Percentiles rank a stretch among this genome's conserved stretches.
These are phyloP conservation scores for Leptinotarsa haldemani DNA, from an alignment of 2,888 invertebrate genomes.

Conservation along the genomic window DNA sequence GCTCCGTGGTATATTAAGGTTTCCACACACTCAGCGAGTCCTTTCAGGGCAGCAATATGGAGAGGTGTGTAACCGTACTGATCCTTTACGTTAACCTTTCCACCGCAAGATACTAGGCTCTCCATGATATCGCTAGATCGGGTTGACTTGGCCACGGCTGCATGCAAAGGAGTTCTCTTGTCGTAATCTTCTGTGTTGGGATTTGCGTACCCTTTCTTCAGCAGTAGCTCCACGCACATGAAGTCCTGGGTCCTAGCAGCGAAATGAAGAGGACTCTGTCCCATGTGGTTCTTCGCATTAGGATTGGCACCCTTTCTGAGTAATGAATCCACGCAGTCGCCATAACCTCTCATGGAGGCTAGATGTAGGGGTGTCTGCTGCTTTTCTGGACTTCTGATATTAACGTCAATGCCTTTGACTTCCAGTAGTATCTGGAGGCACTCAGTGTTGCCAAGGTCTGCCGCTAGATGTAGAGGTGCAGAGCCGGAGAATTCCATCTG, in stretches of 20 bases:
- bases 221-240: constrained; percentile 82
- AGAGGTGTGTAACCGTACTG: constrained; percentile 88
- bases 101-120: constrained; percentile 81
- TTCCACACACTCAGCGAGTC: constrained; percentile 86
- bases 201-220: constrained; percentile 73
- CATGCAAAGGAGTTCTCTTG: constrained; percentile 83
- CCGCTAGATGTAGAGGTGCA: constrained; percentile 85
- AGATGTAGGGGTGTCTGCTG: constrained; percentile 84
- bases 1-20: constrained; percentile 86
- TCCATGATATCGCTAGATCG: constrained; percentile 84
- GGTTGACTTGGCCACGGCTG: constrained; percentile 84
- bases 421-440: constrained; percentile 81
- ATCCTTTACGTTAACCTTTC: constrained; percentile 85
- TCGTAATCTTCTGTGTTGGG: constrained; percentile 84
- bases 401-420: constrained; percentile 77
- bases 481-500: constrained; percentile 81
- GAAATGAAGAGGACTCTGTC: constrained; percentile 86
- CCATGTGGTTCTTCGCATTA: constrained; percentile 79
- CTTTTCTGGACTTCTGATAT: constrained; percentile 78
- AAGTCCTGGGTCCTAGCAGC: constrained; percentile 83
- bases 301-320: constrained; percentile 81
- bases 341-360: constrained; percentile 88
- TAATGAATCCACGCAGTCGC: constrained; percentile 81
- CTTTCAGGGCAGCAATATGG: constrained; percentile 87
- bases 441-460: constrained; percentile 80